Evolutionary conservation across 2,888 invertebrate genomes (phyloP).

Genomic region (Nowickia ferox): DNA sequence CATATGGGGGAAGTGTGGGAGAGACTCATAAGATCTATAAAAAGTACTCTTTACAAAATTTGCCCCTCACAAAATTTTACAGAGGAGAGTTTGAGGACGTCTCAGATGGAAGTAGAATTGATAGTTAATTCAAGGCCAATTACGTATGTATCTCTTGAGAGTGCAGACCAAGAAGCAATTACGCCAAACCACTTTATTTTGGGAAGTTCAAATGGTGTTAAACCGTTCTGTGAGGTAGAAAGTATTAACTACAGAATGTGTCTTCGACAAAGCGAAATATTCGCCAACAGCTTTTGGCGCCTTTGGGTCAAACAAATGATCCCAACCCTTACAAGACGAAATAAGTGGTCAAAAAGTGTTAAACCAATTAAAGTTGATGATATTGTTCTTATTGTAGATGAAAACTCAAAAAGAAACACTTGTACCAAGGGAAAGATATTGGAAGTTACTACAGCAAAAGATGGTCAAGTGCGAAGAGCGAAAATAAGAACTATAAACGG

Average conservation of each 20-base stretch:
- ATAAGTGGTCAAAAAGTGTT: background rate
- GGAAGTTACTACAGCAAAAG: background rate
- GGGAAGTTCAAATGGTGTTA: slow-evolving; percentile 41
- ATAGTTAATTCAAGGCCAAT: too few species aligned
- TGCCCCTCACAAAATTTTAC: too few species aligned
- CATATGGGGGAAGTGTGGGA: too few species aligned
- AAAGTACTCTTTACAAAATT: too few species aligned
- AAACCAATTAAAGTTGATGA: background rate
- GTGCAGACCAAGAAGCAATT: slow-evolving; percentile 26
- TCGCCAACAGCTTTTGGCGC: slow-evolving; percentile 35
- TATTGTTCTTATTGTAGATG: background rate
- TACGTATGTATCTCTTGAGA: background rate
- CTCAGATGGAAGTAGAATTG: too few species aligned
- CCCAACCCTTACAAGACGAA: too few species aligned
- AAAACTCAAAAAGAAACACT: background rate
- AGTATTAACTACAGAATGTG: slow-evolving; percentile 20
- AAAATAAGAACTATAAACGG: slow-evolving; percentile 1
- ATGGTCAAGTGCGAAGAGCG: background rate
- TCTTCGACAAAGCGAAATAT: slow-evolving; percentile 34
- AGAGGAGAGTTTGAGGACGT: fast-evolving
- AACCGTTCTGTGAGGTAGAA: slow-evolving; percentile 11
- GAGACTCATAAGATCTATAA: too few species aligned
- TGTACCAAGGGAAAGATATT: background rate
- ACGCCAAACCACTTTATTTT: slow-evolving; percentile 46
- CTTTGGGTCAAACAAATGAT: background rate